Percentiles rank a stretch among this genome's conserved stretches.
These are phyloP conservation scores for Cryptocheilus praepositus DNA, from an alignment of 2,888 invertebrate species.

Conservation along the genomic window DNA sequence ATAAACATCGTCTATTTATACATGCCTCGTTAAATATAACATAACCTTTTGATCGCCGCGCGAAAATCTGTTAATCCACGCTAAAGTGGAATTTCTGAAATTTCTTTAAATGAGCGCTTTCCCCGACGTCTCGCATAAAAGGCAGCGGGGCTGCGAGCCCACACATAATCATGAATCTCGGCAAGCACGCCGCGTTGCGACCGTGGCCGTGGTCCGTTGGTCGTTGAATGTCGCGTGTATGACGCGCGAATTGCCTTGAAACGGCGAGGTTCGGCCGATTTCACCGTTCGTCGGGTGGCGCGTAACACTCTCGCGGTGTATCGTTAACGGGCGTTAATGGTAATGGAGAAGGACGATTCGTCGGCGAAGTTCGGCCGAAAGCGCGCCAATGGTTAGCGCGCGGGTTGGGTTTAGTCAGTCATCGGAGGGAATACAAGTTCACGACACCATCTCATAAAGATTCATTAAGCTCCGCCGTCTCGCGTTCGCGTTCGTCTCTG, in stretches of 20 bases:
- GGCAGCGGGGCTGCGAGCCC: too few species aligned
- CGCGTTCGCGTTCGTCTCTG: slow-evolving; percentile 68
- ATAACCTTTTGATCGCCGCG: slow-evolving; percentile 5
- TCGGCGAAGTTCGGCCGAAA: slow-evolving; percentile 27
- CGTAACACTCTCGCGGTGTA: background rate
- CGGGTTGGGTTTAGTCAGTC: slow-evolving; percentile 71
- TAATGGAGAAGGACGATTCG: slow-evolving; percentile 28
- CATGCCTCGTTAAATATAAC: background rate
- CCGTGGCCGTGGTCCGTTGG: too few species aligned
- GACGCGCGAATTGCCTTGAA: too few species aligned
- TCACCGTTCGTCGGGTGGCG: slow-evolving; percentile 7
- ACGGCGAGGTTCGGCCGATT: slow-evolving; percentile 14
- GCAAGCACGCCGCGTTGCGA: too few species aligned
- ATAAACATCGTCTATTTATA: too few species aligned
- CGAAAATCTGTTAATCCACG: too few species aligned
- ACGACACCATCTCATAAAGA: slow-evolving; percentile 75
- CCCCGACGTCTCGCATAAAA: too few species aligned
- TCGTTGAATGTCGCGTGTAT: too few species aligned
- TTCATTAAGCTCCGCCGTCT: slow-evolving; percentile 73
- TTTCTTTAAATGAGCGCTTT: too few species aligned
- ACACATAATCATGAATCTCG: too few species aligned
- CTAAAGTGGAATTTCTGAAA: too few species aligned
- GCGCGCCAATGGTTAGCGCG: slow-evolving; percentile 62
- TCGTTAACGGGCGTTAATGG: slow-evolving; percentile 11
- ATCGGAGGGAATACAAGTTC: slow-evolving; percentile 74